Conservation (phyloP, 2,113 vertebrate species). For the Formicarius rufipectus region DNA sequence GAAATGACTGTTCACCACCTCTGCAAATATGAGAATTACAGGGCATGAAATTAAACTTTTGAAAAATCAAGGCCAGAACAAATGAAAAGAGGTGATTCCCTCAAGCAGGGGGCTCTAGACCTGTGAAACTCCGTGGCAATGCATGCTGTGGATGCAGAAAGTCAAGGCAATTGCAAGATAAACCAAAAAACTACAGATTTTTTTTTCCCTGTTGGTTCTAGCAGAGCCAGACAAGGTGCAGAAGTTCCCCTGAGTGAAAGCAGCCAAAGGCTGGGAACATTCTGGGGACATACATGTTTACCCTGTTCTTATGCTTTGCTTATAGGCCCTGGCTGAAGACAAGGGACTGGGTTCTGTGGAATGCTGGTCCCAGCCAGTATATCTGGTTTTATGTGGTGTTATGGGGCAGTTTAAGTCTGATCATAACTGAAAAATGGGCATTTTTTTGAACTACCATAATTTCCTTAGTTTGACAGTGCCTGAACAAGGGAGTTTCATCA, state of each 20-base stretch:
- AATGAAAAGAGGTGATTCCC: background rate
- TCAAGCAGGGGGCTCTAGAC: background rate
- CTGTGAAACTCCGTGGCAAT: background rate
- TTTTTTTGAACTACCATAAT: background rate
- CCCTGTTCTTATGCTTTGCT: background rate
- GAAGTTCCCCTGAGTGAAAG: background rate
- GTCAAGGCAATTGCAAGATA: background rate
- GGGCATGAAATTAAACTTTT: conserved; percentile 30
- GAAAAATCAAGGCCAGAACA: background rate
- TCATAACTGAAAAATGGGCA: background rate
- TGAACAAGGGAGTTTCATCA: background rate
- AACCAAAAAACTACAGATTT: background rate
- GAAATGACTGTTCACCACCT: background rate
- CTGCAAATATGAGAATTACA: background rate
- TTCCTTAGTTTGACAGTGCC: background rate
- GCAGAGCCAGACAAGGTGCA: background rate
- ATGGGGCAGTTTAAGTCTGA: background rate
- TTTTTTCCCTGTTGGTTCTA: background rate
- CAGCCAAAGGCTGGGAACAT: background rate
- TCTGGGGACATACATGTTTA: background rate
- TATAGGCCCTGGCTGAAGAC: background rate
- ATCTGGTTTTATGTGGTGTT: background rate
- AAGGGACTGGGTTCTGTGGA: background rate
- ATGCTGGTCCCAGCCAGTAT: background rate
- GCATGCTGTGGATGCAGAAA: background rate